phyloP scores from a whole-genome alignment of 2,797 vertebrate genomes.

The Eulemur albifrons region DNA sequence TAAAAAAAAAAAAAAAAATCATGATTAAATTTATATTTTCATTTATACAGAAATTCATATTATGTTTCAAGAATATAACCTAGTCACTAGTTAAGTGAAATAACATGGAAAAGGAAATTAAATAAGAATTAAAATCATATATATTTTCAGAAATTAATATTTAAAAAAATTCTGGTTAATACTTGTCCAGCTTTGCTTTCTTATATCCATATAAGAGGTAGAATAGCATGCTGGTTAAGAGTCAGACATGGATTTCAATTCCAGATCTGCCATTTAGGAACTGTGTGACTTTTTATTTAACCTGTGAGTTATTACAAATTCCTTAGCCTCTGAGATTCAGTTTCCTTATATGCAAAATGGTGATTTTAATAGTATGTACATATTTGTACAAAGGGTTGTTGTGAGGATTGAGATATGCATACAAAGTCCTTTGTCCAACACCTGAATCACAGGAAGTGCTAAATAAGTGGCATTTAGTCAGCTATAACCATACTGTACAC shows the following conservation, averaged over 20 bases:
- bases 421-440: background rate
- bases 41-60: background rate
- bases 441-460: background rate
- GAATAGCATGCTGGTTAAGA: background rate
- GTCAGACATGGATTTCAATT: background rate
- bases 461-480: background rate
- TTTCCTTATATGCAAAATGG: background rate
- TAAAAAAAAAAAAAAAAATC: background rate
- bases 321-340: background rate
- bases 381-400: background rate
- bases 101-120: background rate
- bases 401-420: background rate
- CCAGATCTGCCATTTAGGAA: background rate
- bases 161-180: background rate
- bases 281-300: background rate
- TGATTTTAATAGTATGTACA: background rate
- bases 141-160: background rate
- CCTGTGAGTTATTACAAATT: background rate
- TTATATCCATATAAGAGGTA: background rate
- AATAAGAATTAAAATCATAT: background rate
- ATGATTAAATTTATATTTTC: background rate
- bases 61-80: background rate
- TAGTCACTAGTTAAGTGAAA: background rate
- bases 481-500: background rate
- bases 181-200: background rate